phyloP scores from a whole-genome alignment of 2,888 invertebrate genomes.

The Parnassius apollo region DNA sequence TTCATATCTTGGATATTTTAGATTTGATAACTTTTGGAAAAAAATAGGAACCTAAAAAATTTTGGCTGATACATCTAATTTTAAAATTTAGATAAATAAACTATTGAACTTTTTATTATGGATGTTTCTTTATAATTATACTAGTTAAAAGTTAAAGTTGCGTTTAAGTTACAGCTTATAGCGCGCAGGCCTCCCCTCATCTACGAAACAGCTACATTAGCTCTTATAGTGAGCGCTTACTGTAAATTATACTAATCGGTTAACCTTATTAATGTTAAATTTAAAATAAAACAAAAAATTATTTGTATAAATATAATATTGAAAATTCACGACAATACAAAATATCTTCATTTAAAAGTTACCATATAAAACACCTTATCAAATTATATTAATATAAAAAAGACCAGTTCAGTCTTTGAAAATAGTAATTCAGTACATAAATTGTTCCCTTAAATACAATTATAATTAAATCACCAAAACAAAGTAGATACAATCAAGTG shows the following conservation, averaged over 20 bases:
- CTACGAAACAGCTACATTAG: no score
- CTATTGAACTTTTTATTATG: background rate
- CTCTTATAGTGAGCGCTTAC: no score
- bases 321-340: constrained; percentile 13
- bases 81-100: constrained; percentile 5
- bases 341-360: constrained; percentile 15
- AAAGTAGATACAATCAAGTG: constrained; percentile 44
- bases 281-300: constrained; percentile 10
- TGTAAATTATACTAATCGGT: no score
- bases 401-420: constrained; percentile 33
- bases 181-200: no score
- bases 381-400: constrained; percentile 29
- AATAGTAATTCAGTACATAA: constrained; percentile 30
- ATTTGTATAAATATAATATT: constrained; percentile 15
- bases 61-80: background rate
- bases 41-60: background rate
- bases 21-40: background rate
- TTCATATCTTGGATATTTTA: constrained; percentile 17
- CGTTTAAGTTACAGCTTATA: no score
- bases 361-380: constrained; percentile 13
- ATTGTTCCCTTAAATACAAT: constrained; percentile 44
- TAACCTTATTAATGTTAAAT: no score
- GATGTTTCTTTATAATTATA: background rate
- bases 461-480: constrained; percentile 50
- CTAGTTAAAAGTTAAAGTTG: no score